A percentile compares a stretch with the other conserved stretches of the same genome.
These are phyloP conservation scores for Vespertilio murinus DNA, from an alignment of 2,797 vertebrate species.

Conservation along the genomic window DNA sequence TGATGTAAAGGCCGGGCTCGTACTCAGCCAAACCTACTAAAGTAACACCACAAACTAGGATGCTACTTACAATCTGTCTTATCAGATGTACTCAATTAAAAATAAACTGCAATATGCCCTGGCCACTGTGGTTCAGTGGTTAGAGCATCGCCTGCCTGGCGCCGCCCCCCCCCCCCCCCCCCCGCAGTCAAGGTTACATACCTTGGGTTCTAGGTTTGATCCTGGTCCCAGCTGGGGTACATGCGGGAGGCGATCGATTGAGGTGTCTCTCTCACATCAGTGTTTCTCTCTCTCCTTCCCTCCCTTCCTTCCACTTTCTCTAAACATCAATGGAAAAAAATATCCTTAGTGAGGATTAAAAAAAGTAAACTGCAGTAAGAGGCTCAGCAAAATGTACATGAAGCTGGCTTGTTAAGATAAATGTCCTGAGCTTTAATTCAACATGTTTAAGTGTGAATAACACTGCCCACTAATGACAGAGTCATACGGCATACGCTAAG, in stretches of 20 bases:
- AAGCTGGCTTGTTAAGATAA: accelerated
- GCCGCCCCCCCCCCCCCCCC: too few species aligned
- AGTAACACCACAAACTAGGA: background rate
- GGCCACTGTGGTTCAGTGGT: too few species aligned
- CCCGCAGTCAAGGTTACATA: too few species aligned
- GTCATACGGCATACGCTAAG: background rate
- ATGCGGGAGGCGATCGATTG: too few species aligned
- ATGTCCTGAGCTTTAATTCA: background rate
- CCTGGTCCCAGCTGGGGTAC: background rate
- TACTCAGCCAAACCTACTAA: background rate
- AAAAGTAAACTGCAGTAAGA: background rate
- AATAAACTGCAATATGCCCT: background rate
- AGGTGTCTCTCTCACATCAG: too few species aligned
- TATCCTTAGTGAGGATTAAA: too few species aligned
- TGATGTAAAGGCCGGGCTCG: background rate
- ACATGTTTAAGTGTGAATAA: background rate
- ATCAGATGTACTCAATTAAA: background rate
- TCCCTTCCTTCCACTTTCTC: too few species aligned
- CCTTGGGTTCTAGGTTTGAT: too few species aligned
- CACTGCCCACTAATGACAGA: accelerated
- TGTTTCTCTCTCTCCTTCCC: too few species aligned
- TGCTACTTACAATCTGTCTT: background rate
- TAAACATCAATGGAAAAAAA: too few species aligned
- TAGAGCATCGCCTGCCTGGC: too few species aligned
- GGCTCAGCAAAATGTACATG: background rate